Evolutionary conservation across 2,888 invertebrate species (phyloP), one percentile per base, ranked within the genome.

Genomic region (Homarus gammarus): DNA sequence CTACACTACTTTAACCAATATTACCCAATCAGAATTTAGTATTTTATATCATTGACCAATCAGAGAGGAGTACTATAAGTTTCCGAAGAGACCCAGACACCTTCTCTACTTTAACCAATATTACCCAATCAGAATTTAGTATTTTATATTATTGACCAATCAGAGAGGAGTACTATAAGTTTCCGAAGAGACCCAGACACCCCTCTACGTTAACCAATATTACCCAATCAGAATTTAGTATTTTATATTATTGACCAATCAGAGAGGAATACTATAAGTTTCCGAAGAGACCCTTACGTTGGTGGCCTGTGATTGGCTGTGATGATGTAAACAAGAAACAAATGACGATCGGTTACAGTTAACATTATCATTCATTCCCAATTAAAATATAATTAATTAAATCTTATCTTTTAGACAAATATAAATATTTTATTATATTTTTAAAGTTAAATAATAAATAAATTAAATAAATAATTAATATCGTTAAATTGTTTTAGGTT

Each of bases 281-380:
- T 3, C 44, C 5, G n/a, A 2, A 27, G 27, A 12, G 40, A 27
- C 77, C 77, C 10, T 5, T 51, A 49, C 33, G 78, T n/a, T 56
- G 56, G 78, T 78, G 33, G 56, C 78, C 36, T 15, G 56, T 78
- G 51, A 78, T 78, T 78, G 78, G 78, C 8, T 56, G 56, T 56
- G 56, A 6, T 56, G n/a, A 78, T 51, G 78, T 78, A 78, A 78
- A 78, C 78, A 78, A 31, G n/a, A n/a, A n/a, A n/a, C n/a, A n/a
- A n/a, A n/a, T n/a, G n/a, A n/a, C n/a, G n/a, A n/a, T n/a, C n/a
- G n/a, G n/a, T n/a, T n/a, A n/a, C n/a, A n/a, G n/a, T n/a, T n/a
- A n/a, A n/a, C n/a, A n/a, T n/a, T n/a, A n/a, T n/a, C n/a, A n/a
- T n/a, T n/a, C n/a, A n/a, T n/a, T n/a, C n/a, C n/a, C n/a, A n/a